Evolutionary conservation across 2,797 vertebrate species (phyloP).

Genomic region (Prionace glauca): DNA sequence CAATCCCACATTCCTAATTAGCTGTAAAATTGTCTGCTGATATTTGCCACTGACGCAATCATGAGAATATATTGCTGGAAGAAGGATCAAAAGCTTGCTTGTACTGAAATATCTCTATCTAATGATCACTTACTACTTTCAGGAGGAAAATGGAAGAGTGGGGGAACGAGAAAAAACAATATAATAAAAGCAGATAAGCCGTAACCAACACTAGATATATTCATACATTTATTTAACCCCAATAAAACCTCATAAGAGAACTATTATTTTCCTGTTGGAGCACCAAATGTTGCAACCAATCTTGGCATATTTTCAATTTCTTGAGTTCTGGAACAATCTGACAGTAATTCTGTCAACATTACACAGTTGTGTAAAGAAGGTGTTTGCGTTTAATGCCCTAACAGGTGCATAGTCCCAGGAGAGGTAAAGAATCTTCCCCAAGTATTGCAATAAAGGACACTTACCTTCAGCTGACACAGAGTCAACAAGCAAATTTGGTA

Average conservation of each 20-base stretch:
- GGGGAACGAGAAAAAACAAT: not conserved
- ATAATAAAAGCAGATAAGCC: not conserved
- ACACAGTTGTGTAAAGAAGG: not conserved
- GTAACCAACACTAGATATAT: not conserved
- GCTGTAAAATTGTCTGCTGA: not conserved
- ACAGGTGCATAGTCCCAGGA: not conserved
- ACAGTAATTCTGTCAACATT: not conserved
- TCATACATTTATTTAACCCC: not conserved
- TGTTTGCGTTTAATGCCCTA: not conserved
- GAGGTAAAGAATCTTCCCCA: not conserved
- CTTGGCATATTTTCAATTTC: not conserved
- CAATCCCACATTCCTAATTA: not conserved
- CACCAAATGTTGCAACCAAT: not conserved
- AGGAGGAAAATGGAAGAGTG: not conserved
- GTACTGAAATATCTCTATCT: not conserved
- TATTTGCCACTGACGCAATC: not conserved
- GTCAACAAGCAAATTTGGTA: not conserved
- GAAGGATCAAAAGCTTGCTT: not conserved
- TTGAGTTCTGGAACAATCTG: not conserved
- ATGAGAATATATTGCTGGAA: not conserved
- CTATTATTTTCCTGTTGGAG: not conserved
- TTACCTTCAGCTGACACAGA: not conserved
- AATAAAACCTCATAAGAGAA: not conserved
- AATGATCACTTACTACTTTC: not conserved
- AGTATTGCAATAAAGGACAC: not conserved